These are phyloP conservation scores for Falco rusticolus DNA, from an alignment of 2,797 vertebrate genomes.

Conservation along the genomic window DNA sequence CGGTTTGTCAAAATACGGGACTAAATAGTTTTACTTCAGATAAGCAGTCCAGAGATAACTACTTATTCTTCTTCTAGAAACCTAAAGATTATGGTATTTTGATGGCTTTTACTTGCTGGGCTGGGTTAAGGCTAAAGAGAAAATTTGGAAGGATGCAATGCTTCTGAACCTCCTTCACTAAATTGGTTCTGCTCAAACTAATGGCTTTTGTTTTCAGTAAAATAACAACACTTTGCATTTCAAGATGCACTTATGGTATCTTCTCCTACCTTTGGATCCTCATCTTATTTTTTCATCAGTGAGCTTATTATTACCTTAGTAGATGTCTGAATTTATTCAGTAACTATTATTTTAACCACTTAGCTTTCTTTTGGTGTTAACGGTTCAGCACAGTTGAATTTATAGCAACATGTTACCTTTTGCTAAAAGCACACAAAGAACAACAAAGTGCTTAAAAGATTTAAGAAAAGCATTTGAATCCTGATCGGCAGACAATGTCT, in stretches of 20 bases:
- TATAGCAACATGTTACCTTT: background rate
- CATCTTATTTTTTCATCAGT: background rate
- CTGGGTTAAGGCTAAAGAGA: background rate
- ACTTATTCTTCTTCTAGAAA: background rate
- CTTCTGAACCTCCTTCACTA: background rate
- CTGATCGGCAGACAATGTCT: background rate
- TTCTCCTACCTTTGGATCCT: background rate
- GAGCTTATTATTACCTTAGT: background rate
- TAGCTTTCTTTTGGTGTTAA: background rate
- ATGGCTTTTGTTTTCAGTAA: background rate
- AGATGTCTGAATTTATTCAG: background rate
- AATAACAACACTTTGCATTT: background rate
- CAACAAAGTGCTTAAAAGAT: background rate
- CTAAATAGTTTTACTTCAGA: background rate
- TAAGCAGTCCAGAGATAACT: background rate
- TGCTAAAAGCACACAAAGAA: background rate
- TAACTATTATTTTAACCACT: conserved; percentile 6
- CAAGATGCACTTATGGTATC: background rate
- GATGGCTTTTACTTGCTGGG: background rate
- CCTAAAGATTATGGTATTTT: background rate
- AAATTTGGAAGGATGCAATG: background rate
- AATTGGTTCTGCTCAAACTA: background rate
- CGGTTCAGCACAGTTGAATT: background rate
- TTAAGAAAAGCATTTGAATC: background rate
- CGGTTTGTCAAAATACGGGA: background rate